Evolutionary conservation across 2,888 invertebrate genomes (phyloP).

Genomic region (Stictocephala bisonia): DNA sequence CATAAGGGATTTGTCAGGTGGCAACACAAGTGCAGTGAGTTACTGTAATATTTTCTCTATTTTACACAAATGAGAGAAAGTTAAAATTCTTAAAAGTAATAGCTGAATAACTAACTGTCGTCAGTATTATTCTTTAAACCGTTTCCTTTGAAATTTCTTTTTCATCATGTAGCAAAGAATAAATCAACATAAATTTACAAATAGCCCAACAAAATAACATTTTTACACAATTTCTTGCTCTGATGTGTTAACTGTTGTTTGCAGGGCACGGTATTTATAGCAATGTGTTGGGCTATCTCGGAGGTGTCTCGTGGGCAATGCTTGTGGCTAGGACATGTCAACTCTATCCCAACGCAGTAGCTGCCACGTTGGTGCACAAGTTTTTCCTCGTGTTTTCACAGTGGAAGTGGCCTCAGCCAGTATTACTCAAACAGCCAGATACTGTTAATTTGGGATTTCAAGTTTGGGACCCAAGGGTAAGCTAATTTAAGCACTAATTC

Average conservation of each 20-base stretch:
- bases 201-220: too few relatives aligned
- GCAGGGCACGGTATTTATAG: constrained; percentile 96
- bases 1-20: too few relatives aligned
- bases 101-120: too few relatives aligned
- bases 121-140: too few relatives aligned
- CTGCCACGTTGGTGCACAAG: constrained; percentile 95
- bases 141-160: neutral
- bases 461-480: constrained; percentile 96
- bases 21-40: too few relatives aligned
- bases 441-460: constrained; percentile 89
- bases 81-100: too few relatives aligned
- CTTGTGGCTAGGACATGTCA: constrained; percentile 98
- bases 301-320: constrained; percentile 99
- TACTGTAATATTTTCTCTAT: too few relatives aligned
- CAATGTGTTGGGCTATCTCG: constrained; percentile 96
- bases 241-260: too few relatives aligned
- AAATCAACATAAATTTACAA: neutral
- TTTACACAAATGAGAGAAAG: too few relatives aligned
- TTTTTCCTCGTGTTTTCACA: constrained; percentile 98
- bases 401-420: constrained; percentile 99
- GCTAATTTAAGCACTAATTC: constrained; percentile 55
- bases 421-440: constrained; percentile 92
- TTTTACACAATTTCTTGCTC: constrained; percentile 11
- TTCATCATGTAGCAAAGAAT: neutral
- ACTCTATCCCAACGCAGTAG: constrained; percentile 95